Evolutionary conservation across 37 sponge, comb jelly and placozoan species (phyloP), one percentile per base, ranked within the genome.

Genomic region (Ephydatia muelleri): DNA sequence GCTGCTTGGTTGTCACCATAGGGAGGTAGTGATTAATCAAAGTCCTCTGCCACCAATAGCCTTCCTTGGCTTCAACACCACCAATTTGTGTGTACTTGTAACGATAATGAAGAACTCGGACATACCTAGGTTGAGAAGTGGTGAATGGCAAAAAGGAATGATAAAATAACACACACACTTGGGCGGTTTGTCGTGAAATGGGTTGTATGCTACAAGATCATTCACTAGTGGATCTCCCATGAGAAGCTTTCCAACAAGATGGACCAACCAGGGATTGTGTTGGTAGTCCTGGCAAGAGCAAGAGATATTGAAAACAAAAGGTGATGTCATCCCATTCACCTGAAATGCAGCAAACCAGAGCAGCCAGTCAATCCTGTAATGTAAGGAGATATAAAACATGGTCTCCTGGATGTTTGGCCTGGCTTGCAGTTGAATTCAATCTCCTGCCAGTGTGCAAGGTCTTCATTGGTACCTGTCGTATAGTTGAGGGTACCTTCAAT

Each of bases 261-360:
- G 89, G 14, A 96, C 36, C 82, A 96, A 49, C 97, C 97, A 96
- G 13, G 97, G 97, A 68, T 96, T 96, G 72, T 91, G 76, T 38
- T 96, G 91, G 80, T 93, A 96, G 69, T 74, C 82, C 95, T 94
- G 65, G 5, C 26, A 43, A 6, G 3, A 73, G 33, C 74, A 73
- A n/a, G 74, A 37, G 74, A 77, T 75, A 75, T 75, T 6, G 9
- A 68, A 68, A 6, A 5, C 26, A 28, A 26, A 68, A 9, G 3
- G 11, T 28, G 28, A 12, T 3, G 30, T 3, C 16, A 3, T 30
- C 36, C n/a, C 21, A 5, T 23, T 49, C 31, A 89, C 88, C 85
- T 92, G 97, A 74, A 96, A 96, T 9, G 97, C 97, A 36, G 97
- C 92, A 73, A 96, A 96, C 97, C 97, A 96, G 93, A 96, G 88